Percentiles rank a stretch among this genome's conserved stretches.
Conservation (phyloP, 2,113 vertebrate species). For the Apus apus region DNA sequence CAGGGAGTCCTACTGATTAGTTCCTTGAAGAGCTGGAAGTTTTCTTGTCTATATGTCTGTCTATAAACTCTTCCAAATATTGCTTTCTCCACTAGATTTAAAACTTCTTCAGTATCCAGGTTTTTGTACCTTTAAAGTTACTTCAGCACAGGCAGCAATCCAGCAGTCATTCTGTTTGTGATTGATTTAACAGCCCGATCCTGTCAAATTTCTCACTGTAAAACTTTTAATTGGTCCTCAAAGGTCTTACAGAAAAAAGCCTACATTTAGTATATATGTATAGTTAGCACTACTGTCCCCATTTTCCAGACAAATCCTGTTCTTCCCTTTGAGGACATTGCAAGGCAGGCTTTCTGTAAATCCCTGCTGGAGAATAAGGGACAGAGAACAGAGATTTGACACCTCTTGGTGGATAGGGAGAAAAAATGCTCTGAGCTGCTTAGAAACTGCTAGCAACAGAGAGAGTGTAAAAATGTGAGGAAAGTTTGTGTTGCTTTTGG, state of each 20-base stretch:
- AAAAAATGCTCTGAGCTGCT: not conserved
- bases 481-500: not conserved
- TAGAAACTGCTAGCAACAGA: not conserved
- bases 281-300: accelerated
- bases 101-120: not conserved
- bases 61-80: not conserved
- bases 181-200: not conserved
- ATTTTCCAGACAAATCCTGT: not conserved
- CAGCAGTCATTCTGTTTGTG: not conserved
- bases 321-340: not conserved
- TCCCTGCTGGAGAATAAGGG: not conserved
- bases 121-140: not conserved
- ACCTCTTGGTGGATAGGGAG: not conserved
- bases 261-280: not conserved
- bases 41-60: not conserved
- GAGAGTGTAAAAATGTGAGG: not conserved
- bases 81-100: not conserved
- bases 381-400: not conserved
- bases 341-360: not conserved
- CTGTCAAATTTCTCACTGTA: not conserved
- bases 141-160: not conserved
- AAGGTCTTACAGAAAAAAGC: not conserved
- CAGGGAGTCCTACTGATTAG: too few species aligned
- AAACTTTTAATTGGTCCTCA: not conserved
- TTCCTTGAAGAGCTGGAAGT: too few species aligned